A percentile compares a stretch with the other conserved stretches of the same genome.
Evolutionary conservation across 2,888 invertebrate species (phyloP).

Genomic region (Ophonus ardosiacus): DNA sequence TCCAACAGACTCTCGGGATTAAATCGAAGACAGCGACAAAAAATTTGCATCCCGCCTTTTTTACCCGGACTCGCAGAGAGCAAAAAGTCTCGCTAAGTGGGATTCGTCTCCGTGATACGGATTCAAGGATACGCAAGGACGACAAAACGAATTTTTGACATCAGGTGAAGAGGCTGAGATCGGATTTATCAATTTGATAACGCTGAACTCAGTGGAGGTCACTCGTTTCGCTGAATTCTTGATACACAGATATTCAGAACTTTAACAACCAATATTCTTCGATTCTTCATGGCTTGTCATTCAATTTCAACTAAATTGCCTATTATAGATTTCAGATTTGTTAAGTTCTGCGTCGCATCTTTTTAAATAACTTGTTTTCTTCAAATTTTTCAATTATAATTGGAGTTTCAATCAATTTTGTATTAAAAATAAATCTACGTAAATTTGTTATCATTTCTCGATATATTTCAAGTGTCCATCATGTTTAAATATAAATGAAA

Average conservation of each 20-base stretch:
- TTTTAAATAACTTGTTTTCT: no score
- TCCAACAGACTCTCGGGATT: constrained; percentile 26
- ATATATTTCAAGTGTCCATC: neutral
- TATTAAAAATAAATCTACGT: neutral
- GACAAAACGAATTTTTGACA: constrained; percentile 54
- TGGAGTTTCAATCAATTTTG: neutral
- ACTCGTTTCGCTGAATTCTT: neutral
- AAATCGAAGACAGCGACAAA: constrained; percentile 38
- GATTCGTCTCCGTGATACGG: constrained; percentile 42
- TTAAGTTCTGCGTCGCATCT: neutral
- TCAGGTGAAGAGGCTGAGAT: constrained; percentile 59
- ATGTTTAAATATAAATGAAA: neutral
- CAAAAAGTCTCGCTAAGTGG: constrained; percentile 48
- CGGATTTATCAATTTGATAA: constrained; percentile 62
- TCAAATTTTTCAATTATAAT: neutral
- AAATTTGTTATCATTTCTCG: neutral
- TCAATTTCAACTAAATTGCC: constrained; percentile 35
- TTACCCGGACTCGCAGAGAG: neutral
- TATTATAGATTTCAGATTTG: neutral
- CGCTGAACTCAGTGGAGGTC: constrained; percentile 29
- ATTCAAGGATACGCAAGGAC: constrained; percentile 11
- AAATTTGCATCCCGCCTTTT: constrained; percentile 56
- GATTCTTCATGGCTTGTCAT: constrained; percentile 28
- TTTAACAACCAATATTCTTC: constrained; percentile 40
- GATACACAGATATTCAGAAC: constrained; percentile 32